phyloP scores from a whole-genome alignment of 2,888 invertebrate species.

The Amphimallon solstitiale region DNA sequence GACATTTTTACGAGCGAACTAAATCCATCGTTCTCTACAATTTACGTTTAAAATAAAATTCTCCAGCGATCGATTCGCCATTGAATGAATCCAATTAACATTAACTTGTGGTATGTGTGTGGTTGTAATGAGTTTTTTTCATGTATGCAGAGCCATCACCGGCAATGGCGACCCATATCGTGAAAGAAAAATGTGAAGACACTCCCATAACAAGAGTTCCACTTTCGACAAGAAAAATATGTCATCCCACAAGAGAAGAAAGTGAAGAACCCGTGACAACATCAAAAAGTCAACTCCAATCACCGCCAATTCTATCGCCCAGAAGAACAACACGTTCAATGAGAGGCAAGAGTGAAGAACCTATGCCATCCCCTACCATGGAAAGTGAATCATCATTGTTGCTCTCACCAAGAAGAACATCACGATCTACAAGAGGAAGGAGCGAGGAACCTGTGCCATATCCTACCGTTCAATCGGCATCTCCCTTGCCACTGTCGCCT shows the following conservation, averaged over 20 bases:
- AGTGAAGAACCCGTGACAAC: background rate
- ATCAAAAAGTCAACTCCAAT: background rate
- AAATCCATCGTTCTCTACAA: too few relatives aligned
- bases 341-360: conserved; percentile 2
- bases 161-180: too few relatives aligned
- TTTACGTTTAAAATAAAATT: too few relatives aligned
- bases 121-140: too few relatives aligned
- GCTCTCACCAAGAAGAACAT: background rate
- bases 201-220: too few relatives aligned
- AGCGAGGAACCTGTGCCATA: background rate
- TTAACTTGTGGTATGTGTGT: too few relatives aligned
- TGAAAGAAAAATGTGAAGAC: too few relatives aligned
- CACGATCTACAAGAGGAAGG: background rate
- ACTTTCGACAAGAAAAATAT: background rate
- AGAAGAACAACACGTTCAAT: background rate
- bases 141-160: too few relatives aligned
- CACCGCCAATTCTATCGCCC: background rate
- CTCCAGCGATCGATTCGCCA: too few relatives aligned
- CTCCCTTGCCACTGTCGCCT: background rate
- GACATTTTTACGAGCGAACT: too few relatives aligned
- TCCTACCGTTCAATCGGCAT: background rate
- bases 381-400: background rate
- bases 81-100: too few relatives aligned
- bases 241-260: background rate
- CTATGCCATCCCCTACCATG: background rate